Evolutionary conservation across 2,888 invertebrate species (phyloP), one percentile per base, ranked within the genome.

Genomic region (Epistrophella euchroma): DNA sequence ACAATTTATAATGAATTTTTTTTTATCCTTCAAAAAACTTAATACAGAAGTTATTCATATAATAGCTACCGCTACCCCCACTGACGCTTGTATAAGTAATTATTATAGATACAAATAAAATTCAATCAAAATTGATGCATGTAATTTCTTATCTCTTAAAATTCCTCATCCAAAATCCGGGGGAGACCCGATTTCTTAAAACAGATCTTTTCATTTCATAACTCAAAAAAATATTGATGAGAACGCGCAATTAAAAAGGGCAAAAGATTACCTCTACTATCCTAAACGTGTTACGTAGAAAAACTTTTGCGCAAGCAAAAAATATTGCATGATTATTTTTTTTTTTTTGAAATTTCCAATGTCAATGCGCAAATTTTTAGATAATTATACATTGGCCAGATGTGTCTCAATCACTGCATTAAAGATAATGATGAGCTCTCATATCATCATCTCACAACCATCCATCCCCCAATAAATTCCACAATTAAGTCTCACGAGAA

Each of bases 351-450:
- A 81, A 86, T 86, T 74, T 71, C 58, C 82, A 86, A 86, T 86
- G 86, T 86, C 86, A 86, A 82, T 86, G 86, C 86, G 86, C 86
- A 86, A 78, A 86, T 77, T 71, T n/a, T 50, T 35, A 47, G 10
- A 52, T 68, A 50, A 9, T 13, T 3, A 19, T 45, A 19, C 32
- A 71, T 13, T 28, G n/a, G 7, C 77, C 72, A 73, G 66, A 77
- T 82, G 82, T 68, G 60, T 66, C 40, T 66, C 56, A 77, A 73
- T 58, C 56, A 50, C 40, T 52, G 68, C 2, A 7, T 43, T 50
- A 0, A 28, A 64, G 74, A 60, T 70, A 64, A 68, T 45, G 64
- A 64, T 40, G 52, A 64, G 47, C 28, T 11, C 56, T 56, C 32
- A 17, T n/a, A n/a, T 56, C 32, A 77, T 50, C 50, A 62, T 55